Base-by-base conservation (phyloP, 2,113 vertebrate species). In the Motacilla tschutschensis region DNA sequence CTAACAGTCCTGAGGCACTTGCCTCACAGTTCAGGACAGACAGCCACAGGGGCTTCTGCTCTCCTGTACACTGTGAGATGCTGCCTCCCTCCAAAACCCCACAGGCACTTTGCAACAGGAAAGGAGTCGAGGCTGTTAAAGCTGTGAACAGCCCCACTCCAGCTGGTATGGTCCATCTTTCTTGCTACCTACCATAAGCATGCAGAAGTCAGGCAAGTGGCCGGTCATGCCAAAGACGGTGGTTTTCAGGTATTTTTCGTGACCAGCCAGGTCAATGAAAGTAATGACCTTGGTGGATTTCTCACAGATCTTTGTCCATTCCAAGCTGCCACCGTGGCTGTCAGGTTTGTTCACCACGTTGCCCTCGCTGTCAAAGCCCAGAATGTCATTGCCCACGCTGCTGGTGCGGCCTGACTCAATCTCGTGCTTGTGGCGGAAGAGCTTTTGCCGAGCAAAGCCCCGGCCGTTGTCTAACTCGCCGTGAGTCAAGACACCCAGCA, bases 291-390 rank as follows among this genome's bases (percentile, higher is more conserved):
- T 99, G 10, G 98, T 98, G 84, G 99, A 99, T 93, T 99, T 99
- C 97, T 99, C 99, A 53, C 99, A 99, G 93, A 99, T 99, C 95
- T 99, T 99, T 66, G 99, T 99, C 99, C 99, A 99, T 86, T 99
- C 99, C 92, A 99, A 97, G 93, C 99, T 99, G 91, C 99, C 98
- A 7, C 99, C 99, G 0, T 99, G 99, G 91, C 98, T 99, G 93
- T 99, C 99, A 0, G 99, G 99, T 90, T 99, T 99, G 96, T 99
- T 99, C 53, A 99, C 99, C 90, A 99, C 98, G 10, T 98, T 98
- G 63, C 99, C 99, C 81, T 98, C 97, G 10, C 98, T 99, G 95
- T 99, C 99, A 2, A 99, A 99, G 73, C 99, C 99, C 95, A 99
- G 97, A 57, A 99, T 99, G 95, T 99, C 99, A 8, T 99, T 99